Evolutionary conservation across 2,888 invertebrate genomes (phyloP).

Genomic region (Macrosiphum euphorbiae): DNA sequence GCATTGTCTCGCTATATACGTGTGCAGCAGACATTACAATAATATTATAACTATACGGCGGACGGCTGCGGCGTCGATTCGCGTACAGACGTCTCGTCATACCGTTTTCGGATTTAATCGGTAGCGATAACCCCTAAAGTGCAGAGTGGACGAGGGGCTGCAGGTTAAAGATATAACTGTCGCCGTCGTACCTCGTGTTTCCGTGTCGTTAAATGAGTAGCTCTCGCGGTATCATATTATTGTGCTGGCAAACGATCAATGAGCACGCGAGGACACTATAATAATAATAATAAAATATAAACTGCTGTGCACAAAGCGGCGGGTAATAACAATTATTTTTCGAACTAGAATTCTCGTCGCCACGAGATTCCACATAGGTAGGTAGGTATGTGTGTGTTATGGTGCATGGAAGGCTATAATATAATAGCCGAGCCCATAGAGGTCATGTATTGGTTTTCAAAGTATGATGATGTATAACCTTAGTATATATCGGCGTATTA

Average conservation of each 20-base stretch:
- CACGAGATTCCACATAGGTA: background rate
- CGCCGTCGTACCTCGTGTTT: background rate
- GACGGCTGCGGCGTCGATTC: background rate
- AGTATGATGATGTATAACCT: background rate
- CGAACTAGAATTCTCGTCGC: background rate
- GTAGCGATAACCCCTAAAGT: background rate
- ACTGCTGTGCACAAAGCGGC: background rate
- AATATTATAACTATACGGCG: background rate
- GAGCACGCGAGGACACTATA: slow-evolving; percentile 5
- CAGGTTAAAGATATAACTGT: background rate
- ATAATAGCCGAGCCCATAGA: no score
- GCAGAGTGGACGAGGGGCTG: background rate
- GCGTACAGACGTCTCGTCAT: background rate
- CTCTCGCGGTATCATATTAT: background rate
- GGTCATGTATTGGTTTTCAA: slow-evolving; percentile 15
- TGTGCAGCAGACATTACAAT: background rate
- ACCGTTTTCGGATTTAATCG: background rate
- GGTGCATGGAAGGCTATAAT: background rate
- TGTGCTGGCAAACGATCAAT: slow-evolving; percentile 19
- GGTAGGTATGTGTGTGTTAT: background rate
- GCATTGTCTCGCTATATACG: background rate
- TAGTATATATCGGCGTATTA: background rate
- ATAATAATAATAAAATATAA: background rate
- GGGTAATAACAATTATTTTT: slow-evolving; percentile 1
- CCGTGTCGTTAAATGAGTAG: background rate